These are phyloP conservation scores for Lycocerus yunnanus DNA, from an alignment of 2,888 invertebrate species.

Conservation along the genomic window DNA sequence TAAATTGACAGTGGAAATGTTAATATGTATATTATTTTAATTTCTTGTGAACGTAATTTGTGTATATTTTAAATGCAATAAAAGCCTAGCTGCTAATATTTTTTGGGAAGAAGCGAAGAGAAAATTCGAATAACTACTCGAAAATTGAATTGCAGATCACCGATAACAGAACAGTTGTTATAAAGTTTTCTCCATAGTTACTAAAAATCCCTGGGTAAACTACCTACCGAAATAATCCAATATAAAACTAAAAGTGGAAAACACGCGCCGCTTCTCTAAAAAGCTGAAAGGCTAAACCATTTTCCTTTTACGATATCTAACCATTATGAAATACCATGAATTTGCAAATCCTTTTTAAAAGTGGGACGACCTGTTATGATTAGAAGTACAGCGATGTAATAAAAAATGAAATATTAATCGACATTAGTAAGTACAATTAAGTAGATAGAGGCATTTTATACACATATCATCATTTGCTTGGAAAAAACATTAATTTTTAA, in stretches of 20 bases:
- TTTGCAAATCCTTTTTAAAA: background rate
- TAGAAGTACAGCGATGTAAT: background rate
- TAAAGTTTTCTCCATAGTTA: no score
- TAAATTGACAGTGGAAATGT: no score
- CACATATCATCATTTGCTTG: slow-evolving; percentile 6
- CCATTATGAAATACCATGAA: background rate
- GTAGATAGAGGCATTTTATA: background rate
- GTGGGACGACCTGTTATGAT: background rate
- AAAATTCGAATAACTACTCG: background rate
- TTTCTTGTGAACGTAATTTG: no score
- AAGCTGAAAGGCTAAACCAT: background rate
- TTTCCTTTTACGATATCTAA: no score
- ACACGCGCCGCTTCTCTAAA: background rate
- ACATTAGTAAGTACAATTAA: background rate
- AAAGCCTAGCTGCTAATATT: no score
- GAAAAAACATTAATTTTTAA: slow-evolving; percentile 15
- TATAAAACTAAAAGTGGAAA: background rate
- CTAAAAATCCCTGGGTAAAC: no score
- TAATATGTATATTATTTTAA: background rate
- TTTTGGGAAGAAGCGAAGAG: background rate
- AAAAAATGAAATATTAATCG: background rate
- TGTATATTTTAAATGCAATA: no score
- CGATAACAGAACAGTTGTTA: background rate
- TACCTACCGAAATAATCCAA: background rate
- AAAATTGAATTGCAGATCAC: background rate